phyloP scores from a whole-genome alignment of 2,113 vertebrate genomes.

The Platichthys stellatus region DNA sequence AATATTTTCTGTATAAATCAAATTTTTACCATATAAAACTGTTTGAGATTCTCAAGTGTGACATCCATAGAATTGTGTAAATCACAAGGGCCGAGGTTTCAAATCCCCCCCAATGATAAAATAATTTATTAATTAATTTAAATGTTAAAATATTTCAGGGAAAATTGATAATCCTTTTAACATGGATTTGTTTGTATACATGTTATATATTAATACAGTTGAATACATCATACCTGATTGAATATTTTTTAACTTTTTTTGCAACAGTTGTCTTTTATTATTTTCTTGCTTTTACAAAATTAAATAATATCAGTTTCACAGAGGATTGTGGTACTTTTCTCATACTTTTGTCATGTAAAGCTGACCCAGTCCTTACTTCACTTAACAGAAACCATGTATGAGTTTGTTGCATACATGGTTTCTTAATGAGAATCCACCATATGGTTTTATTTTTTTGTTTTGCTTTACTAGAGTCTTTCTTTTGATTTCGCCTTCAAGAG shows the following conservation, averaged over 20 bases:
- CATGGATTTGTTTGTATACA: neutral
- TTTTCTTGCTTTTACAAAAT: neutral
- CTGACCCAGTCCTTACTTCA: neutral
- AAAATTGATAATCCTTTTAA: neutral
- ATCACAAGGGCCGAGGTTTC: too few species aligned
- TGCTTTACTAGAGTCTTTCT: neutral
- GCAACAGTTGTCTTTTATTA: neutral
- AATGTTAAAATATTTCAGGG: neutral
- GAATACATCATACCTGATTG: neutral
- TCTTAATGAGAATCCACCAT: neutral
- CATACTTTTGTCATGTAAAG: neutral
- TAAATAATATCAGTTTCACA: too few species aligned
- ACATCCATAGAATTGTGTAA: too few species aligned
- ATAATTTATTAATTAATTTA: too few species aligned
- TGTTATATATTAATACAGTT: neutral
- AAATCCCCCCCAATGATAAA: too few species aligned
- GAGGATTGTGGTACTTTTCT: neutral
- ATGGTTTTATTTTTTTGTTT: neutral
- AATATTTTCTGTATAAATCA: neutral
- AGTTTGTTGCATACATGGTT: conserved; percentile 1
- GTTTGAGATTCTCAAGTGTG: too few species aligned
- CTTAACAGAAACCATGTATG: neutral
- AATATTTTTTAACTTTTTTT: neutral
- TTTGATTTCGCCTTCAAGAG: neutral
- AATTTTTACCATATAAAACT: neutral